Evolutionary conservation across 1,140 invertebrate genomes (phyloP), one percentile per base, ranked within the genome.

Genomic region (Centruroides sculpturatus): DNA sequence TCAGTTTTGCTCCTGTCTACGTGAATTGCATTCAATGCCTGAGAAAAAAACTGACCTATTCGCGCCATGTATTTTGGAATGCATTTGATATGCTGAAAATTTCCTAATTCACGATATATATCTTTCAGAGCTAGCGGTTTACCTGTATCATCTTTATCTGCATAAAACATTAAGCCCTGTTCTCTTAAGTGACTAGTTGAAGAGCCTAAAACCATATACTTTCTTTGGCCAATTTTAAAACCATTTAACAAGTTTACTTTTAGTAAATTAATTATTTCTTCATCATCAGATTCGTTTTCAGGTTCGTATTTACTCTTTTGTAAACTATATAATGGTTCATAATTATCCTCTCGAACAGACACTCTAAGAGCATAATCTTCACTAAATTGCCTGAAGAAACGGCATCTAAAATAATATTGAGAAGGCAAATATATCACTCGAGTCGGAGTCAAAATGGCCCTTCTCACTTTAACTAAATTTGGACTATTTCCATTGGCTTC

Each of bases 21-120:
- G 83, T 3, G 85, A 86, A 49, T 80, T 76, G 68, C 87, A 86
- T 52, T 75, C 71, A 10, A 80, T 79, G 56, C 87, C 75, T 71
- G 87, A 85, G 5, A 86, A 72, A 72, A 72, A 47, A 68, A 66
- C 35, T 71, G 68, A 34, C 71, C 71, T 62, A 71, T 67, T 53
- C 71, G 54, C 46, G 70, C 68, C 69, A 72, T 72, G 56, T 68
- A 68, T 47, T 72, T 72, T 4, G 71, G 64, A 41, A 72, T 69
- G 23, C 59, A 58, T 8, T 59, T 53, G 6, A 66, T 68, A 11
- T 65, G 57, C 41, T 50, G 55, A 49, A 70, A 67, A 47, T 70
- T 54, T 6, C 71, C 71, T 3, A 69, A 55, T 3, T 58, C 10
- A 8, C 62, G 6, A 41, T 1, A 3, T 41, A 41, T 41, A 41